Evolutionary conservation across 2,888 invertebrate species (phyloP).

Genomic region (Chloroclysta siterata): DNA sequence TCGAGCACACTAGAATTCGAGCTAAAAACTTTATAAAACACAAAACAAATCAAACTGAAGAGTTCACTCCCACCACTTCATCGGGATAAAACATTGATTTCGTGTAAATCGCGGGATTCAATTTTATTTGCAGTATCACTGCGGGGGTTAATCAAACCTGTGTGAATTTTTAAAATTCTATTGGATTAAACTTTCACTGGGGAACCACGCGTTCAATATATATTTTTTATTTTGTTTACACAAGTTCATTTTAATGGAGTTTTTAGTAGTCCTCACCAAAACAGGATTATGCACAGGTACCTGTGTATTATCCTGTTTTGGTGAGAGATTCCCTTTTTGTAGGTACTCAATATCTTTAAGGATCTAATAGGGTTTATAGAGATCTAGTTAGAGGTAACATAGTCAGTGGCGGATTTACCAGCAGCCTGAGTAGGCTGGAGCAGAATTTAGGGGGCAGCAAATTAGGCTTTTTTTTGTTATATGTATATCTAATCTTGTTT

Average conservation of each 20-base stretch:
- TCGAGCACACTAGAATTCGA: background rate
- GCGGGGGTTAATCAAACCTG: conserved; percentile 19
- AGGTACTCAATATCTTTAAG: too few relatives aligned
- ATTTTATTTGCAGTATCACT: conserved; percentile 18
- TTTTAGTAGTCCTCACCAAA: background rate
- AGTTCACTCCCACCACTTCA: conserved; percentile 20
- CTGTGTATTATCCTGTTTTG: too few relatives aligned
- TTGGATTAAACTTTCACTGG: background rate
- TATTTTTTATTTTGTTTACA: conserved; percentile 1
- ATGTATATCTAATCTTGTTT: too few relatives aligned
- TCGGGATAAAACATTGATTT: conserved; percentile 23
- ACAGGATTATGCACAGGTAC: too few relatives aligned
- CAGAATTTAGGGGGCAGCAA: too few relatives aligned
- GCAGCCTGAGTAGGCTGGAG: too few relatives aligned
- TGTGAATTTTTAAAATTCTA: conserved; percentile 14
- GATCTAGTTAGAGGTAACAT: too few relatives aligned
- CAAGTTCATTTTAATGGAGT: background rate
- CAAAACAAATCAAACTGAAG: background rate
- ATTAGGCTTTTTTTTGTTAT: too few relatives aligned
- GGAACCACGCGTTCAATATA: background rate
- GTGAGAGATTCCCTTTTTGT: too few relatives aligned
- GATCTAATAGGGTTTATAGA: too few relatives aligned
- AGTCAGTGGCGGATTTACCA: too few relatives aligned
- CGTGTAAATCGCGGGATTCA: conserved; percentile 17
- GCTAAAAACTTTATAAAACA: background rate